Base-by-base conservation (phyloP, 2,113 vertebrate genomes). In the Peucedramus taeniatus region DNA sequence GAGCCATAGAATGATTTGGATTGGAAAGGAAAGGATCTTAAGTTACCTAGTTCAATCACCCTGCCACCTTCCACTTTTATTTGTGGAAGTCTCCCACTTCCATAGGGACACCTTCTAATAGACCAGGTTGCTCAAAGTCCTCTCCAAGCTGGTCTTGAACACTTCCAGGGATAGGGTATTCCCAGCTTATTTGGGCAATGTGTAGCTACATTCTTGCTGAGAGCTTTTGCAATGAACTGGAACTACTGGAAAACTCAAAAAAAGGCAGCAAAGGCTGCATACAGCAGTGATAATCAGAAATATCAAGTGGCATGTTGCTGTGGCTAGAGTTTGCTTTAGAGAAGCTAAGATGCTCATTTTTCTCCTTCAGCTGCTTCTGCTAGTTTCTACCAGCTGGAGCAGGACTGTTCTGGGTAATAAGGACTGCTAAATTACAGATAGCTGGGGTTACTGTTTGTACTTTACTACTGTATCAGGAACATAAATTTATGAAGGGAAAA, bases 251-350 rank as follows among this genome's bases (percentile, higher is more conserved):
- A 82, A 82, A 65, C 40, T 12, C 40, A 22, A 24, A 39, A 57
- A 75, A 77, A 42, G 19, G 31, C 6, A 65, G 30, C 12, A 79
- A 84, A 49, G 27, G 50, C 50, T 23, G 9, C 31, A 24, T 31
- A 35, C 50, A 61, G 15, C 45, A 45, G 20, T n/a, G 23, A 66
- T 19, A 65, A 50, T 13, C 13, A 28, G 51, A 76, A 70, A 45
- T 13, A 35, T 13, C 1, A 2, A 53, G 33, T 1, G 1, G 15
- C 37, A 20, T 1, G 11, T 35, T 3, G 4, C 24, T 35, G 56
- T 19, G 35, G 23, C 33, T 49, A 21, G 24, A 83, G 24, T 10
- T 76, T 45, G 24, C 40, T 65, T 65, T 31, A 51, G 42, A 49
- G 20, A 53, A 57, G n/a, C 10, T 1, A 42, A 23, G 7, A 22